Base-by-base conservation (phyloP, 2,113 vertebrate genomes). In the Nycticryphes semicollaris region DNA sequence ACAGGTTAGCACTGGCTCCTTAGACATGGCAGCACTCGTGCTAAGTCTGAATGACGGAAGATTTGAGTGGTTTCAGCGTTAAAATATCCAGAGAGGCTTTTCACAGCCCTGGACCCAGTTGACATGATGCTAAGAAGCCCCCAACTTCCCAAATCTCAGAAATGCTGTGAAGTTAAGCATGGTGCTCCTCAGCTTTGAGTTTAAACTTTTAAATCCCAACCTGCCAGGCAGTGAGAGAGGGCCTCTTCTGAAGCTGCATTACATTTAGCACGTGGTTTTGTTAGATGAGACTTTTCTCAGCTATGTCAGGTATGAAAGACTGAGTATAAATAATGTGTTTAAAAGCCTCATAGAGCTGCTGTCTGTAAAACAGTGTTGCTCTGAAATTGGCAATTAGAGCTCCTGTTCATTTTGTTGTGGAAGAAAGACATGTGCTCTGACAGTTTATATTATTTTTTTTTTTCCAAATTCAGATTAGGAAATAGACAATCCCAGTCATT, bases 41-140 rank as follows among this genome's bases (percentile, higher is more conserved):
- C n/a, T 96, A 92, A 96, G 74, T 85, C 94, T 95, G 84, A 95
- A 59, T 91, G 96, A 85, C 95, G 85, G 94, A 91, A 89, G 91
- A 82, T 96, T 95, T 93, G 84, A 94, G 54, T 76, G 31, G 57
- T 77, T 89, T 87, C 81, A 85, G 56, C 81, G 47, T 54, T 94
- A 79, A 93, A 94, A 47, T 50, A 91, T 59, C 37, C 41, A 73
- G 56, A 84, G 77, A 74, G 25, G 62, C 63, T 94, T 96, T 95
- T 90, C 64, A 51, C 56, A 84, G 81, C 45, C 77, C 70, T 50
- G 69, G 73, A 25, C 73, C 39, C 66, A 16, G 33, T 2, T 76
- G 90, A 79, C 28, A 7, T 72, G 90, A 47, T 84, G 69, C 53
- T 85, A 39, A 87, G 86, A 93, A 70, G 35, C 53, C 41, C 53